phyloP scores from a whole-genome alignment of 2,113 vertebrate genomes.

The Acinonyx jubatus region DNA sequence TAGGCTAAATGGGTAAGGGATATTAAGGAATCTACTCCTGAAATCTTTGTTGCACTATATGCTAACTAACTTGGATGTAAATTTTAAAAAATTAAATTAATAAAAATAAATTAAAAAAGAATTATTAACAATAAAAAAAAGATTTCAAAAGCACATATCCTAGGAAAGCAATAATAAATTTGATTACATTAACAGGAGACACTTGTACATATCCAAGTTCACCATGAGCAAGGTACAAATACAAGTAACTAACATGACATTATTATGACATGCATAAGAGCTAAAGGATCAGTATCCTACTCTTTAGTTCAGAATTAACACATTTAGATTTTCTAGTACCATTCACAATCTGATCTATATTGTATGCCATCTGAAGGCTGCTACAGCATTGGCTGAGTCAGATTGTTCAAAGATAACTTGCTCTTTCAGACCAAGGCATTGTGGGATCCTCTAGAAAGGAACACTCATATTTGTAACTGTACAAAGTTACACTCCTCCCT shows the following conservation, averaged over 20 bases:
- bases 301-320: neutral
- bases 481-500: neutral
- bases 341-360: neutral
- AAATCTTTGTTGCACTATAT: too few species aligned
- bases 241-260: neutral
- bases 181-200: neutral
- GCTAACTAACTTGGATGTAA: too few species aligned
- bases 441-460: neutral
- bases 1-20: too few species aligned
- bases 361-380: neutral
- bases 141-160: neutral
- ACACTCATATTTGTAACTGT: fast-evolving
- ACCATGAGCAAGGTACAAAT: neutral
- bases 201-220: neutral
- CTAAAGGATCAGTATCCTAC: neutral
- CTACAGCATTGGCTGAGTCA: neutral
- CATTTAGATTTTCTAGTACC: slow-evolving; percentile 12
- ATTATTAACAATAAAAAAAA: neutral
- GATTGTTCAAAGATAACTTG: neutral
- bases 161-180: neutral
- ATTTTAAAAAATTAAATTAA: too few species aligned
- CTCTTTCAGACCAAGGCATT: neutral
- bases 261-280: neutral
- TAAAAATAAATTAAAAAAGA: too few species aligned
- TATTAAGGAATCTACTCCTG: too few species aligned